Base-by-base conservation (phyloP, 2,888 invertebrate genomes). In the Orthosia gracilis region DNA sequence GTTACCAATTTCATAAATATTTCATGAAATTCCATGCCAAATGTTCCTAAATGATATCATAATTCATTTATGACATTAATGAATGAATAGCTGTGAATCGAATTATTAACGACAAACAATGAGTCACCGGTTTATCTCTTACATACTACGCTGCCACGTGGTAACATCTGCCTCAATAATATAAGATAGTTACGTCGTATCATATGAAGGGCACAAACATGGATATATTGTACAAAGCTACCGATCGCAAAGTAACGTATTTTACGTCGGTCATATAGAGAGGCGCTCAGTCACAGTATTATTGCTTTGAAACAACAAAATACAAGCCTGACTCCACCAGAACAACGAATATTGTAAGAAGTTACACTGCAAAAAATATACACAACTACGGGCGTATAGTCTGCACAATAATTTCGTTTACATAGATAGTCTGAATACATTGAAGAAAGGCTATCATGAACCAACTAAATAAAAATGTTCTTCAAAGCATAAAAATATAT, bases 281-380 rank as follows among this genome's bases (percentile, higher is more conserved):
- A 70, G 69, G 69, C 52, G 76, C 72, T 83, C 79, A 69, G 47
- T 69, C 47, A 69, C 76, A 73, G 64, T 31, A 72, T 78, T 45
- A 73, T 72, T 76, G 55, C 76, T 59, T 72, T 76, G 31, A 75
- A 74, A 71, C 57, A 68, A 69, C 17, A 61, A 73, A 73, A 71
- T 70, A 78, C 52, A 78, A 73, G 62, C 49, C 63, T 82, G 74
- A 63, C 57, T 63, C 52, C 31, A 64, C 49, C 54, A 82, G 63
- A 21, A 69, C 59, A 69, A 73, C 58, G 15, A 75, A 62, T 18
- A 57, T 70, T 78, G 70, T 78, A 73, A 76, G 61, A 59, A 69
- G 52, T 76, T 68, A 62, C 65, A 69, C 58, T 64, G 63, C 23
- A 62, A 82, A 50, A 65, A 68, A 55, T 23, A 61, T 49, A 49